Evolutionary conservation across 2,888 invertebrate species (phyloP).

Genomic region (Stramonita haemastoma): DNA sequence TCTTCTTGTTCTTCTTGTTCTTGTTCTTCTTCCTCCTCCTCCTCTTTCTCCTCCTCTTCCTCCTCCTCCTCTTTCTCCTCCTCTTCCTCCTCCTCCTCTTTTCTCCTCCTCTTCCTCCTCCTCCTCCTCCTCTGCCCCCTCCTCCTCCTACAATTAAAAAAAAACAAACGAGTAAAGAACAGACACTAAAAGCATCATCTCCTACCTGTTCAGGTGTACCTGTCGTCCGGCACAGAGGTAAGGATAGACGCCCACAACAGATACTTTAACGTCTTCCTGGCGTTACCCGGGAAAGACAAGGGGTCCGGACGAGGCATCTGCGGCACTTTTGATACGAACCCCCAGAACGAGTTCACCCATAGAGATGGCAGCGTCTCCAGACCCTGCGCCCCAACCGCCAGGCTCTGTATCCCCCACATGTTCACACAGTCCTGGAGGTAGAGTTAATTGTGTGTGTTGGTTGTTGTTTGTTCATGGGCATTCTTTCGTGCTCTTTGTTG

Average conservation of each 20-base stretch:
- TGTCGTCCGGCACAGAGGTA: slow-evolving; percentile 47
- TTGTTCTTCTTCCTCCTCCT: too few species aligned
- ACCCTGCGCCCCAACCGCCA: neutral
- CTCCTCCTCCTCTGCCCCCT: neutral
- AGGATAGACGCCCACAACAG: slow-evolving; percentile 18
- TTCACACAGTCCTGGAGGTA: slow-evolving; percentile 46
- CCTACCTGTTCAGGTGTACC: slow-evolving; percentile 30
- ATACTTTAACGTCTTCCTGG: slow-evolving; percentile 43
- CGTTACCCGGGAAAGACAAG: slow-evolving; percentile 43
- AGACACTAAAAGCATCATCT: neutral
- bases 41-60: too few species aligned
- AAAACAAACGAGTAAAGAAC: too few species aligned
- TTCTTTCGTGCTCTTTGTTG: neutral
- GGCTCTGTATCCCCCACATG: slow-evolving; percentile 1
- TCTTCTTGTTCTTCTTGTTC: too few species aligned
- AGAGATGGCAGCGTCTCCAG: slow-evolving; percentile 27
- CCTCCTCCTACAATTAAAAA: neutral
- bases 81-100: too few species aligned
- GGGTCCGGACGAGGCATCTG: slow-evolving; percentile 45
- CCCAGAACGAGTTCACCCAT: slow-evolving; percentile 42
- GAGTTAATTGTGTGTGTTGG: neutral
- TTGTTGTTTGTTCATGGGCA: too few species aligned
- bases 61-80: too few species aligned
- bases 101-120: neutral
- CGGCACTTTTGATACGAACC: slow-evolving; percentile 48